Evolutionary conservation across 1,140 invertebrate genomes (phyloP).

Genomic region (Proctacanthus coquilletti): DNA sequence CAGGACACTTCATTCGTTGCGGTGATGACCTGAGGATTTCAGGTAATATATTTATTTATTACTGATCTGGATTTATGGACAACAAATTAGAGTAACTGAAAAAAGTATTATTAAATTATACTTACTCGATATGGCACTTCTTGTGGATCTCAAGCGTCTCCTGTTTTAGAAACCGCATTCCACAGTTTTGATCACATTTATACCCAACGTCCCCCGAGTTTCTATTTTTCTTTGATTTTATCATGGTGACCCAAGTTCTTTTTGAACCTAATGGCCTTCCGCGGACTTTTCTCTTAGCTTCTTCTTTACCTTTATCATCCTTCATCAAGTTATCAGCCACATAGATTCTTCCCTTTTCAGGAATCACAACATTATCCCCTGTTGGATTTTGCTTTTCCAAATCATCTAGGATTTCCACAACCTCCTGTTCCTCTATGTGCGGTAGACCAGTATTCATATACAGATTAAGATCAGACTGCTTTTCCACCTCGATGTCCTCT

Average conservation of each 20-base stretch:
- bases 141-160: slow-evolving; percentile 37
- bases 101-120: not conserved
- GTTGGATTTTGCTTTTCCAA: not conserved
- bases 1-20: slow-evolving; percentile 44
- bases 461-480: no score
- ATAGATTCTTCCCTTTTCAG: slow-evolving; percentile 24
- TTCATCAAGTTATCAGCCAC: slow-evolving; percentile 23
- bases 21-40: slow-evolving; percentile 14
- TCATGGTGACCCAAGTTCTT: slow-evolving; percentile 13
- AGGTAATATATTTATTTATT: no score
- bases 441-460: no score
- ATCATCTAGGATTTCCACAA: not conserved
- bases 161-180: slow-evolving; percentile 23
- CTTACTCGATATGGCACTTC: slow-evolving; percentile 40
- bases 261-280: slow-evolving; percentile 26
- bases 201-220: slow-evolving; percentile 9
- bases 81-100: not conserved
- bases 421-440: no score
- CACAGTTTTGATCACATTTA: slow-evolving; percentile 23
- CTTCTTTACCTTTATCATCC: slow-evolving; percentile 12
- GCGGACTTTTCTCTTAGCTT: slow-evolving; percentile 14
- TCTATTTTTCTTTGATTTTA: slow-evolving; percentile 2
- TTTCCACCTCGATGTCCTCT: no score
- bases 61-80: no score
- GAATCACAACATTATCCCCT: not conserved